Evolutionary conservation across 2,113 vertebrate genomes (phyloP), one percentile per base, ranked within the genome.

Genomic region (Mesoclemmys tuberculata): DNA sequence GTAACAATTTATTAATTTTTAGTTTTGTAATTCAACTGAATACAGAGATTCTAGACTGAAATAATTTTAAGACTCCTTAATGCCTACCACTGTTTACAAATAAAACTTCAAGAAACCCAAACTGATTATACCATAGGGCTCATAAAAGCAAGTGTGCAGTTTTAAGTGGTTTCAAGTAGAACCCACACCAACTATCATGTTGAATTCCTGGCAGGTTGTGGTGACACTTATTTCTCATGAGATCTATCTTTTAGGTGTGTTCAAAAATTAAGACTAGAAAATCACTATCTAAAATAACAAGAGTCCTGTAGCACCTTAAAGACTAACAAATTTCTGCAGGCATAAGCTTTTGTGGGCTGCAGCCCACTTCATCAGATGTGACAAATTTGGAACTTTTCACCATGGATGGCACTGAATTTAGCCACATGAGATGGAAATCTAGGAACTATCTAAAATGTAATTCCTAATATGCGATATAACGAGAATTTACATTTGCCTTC

Each of bases 101-200:
- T 54, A 88, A 77, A 88, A 18, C 35, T 88, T 80, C 51, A 49
- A 85, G 79, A 93, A 95, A 92, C 79, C 9, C 58, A 55, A 68
- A 90, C 31, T 46, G 5, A 44, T 11, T 77, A 2, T 21, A 90
- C 61, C 44, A 87, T 52, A 81, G 46, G 29, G 49, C 16, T 48
- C 52, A 27, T 41, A 83, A 77, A 95, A 96, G 75, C 49, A 87
- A 52, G 11, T 18, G 77, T 41, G n/a, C 27, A 92, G 75, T 46
- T 94, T 87, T 74, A 94, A 92, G 46, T 61, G 44, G 10, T 81
- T 97, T 97, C 79, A 91, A 93, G 88, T 5, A 3, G 51, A 95
- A 14, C 68, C 21, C 48, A 89, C 44, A 94, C 82, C 38, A 78
- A 46, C 46, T 54, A 93, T 46, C 44, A 85, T 18, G 78, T 18